Evolutionary conservation across 2,797 vertebrate species (phyloP), one percentile per base, ranked within the genome.

Genomic region (Rallus crepitans): DNA sequence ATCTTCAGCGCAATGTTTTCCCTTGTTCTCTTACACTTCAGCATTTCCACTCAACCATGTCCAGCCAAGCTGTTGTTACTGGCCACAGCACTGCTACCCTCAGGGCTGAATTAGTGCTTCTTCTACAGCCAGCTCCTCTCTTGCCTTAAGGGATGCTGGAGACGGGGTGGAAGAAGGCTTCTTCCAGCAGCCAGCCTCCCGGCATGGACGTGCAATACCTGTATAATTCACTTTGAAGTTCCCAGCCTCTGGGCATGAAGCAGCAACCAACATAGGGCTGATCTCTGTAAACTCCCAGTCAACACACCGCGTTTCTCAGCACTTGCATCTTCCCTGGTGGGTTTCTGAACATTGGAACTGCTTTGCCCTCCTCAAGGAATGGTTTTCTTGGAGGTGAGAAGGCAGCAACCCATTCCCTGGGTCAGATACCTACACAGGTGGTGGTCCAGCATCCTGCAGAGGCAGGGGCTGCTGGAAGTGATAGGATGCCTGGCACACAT

Each of bases 11-110:
- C 59, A 31, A 27, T 5, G 30, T 40, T 90, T 59, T 73, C 90
- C 82, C 79, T 17, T 16, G 47, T 7, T 88, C 84, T 86, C 89
- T 84, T 37, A 47, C 0, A 15, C 70, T 82, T 70, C 80, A 90
- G 87, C 42, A 8, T 91, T 91, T 86, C 91, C 94, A 96, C 87
- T 94, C 85, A 93, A 95, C 82, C 95, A 66, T 86, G 82, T 45
- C 94, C 91, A 90, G 80, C 66, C 93, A 90, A 93, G 91, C 95
- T 94, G 91, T 70, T 78, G 63, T 72, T 83, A 55, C 77, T 86
- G 89, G 91, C 86, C 89, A 52, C n/a, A 52, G 89, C 61, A 8
- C 28, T 48, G 76, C 59, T 86, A 66, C 72, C 91, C 73, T 33
- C 16, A 8, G 64, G 94, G 94, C 93, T 76, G 65, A 86, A 91